Evolutionary conservation across 1,140 invertebrate species (phyloP), one percentile per base, ranked within the genome.

Genomic region (Hyles vespertilio): DNA sequence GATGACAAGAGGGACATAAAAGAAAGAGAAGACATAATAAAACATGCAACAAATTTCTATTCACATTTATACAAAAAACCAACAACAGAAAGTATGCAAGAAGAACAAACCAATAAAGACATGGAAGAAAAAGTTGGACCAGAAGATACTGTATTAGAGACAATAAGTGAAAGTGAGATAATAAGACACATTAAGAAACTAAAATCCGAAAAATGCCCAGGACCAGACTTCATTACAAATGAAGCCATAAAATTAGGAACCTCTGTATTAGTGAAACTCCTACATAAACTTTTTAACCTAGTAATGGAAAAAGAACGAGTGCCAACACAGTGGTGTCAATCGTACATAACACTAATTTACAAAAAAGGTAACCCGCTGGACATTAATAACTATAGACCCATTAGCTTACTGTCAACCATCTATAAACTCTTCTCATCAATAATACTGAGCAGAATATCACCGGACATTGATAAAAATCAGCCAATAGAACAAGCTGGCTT

Each of bases 1-100:
- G 6, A 36, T 7, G 59, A 59, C 2, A 45, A 56, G 48, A 9
- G 55, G 47, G 59, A 55, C 59, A 62, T 60, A 32, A 57, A 56
- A 57, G 44, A 53, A 10, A 59, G 64, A 50, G 56, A 57, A 53
- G 54, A 62, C 10, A 22, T 67, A 3, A 54, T 62, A 47, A 50
- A 51, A 9, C 36, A 12, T 6, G 56, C 64, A 43, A 61, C 64
- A 52, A 43, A 59, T 12, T 66, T 59, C 22, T 66, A 66, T 22
- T 61, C 46, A 34, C 12, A 66, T 5, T 40, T 66, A 43, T 66
- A 66, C n/a, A 49, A 36, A 10, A 55, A 51, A 51, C 3, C 32
- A 47, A 53, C 33, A 49, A 12, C 22, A 22, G 22, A 22, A 22
- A 22, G 22, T 22, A 22, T 22, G 22, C 22, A 22, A 22, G 22